These are phyloP conservation scores for Perizoma flavofasciatum DNA, from an alignment of 2,888 invertebrate species.

Conservation along the genomic window DNA sequence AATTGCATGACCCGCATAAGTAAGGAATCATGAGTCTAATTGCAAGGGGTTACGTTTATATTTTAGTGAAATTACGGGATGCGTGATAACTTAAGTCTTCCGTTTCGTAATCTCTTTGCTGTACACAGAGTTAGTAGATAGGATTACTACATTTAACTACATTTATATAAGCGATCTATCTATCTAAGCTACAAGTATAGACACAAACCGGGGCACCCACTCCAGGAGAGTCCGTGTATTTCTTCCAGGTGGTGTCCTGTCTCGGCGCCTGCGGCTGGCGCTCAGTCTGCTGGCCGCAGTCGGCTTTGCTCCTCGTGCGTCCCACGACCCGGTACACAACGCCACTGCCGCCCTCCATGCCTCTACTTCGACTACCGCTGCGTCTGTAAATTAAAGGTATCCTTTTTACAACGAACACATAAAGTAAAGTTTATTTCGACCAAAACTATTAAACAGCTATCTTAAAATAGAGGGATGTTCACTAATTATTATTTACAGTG, in stretches of 20 bases:
- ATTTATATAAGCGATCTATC: too few species aligned
- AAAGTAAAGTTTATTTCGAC: too few species aligned
- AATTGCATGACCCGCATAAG: too few species aligned
- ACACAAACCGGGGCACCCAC: constrained; percentile 81
- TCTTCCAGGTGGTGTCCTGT: constrained; percentile 85
- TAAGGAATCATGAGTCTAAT: not conserved
- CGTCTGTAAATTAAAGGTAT: constrained; percentile 62
- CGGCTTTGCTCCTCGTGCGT: constrained; percentile 75
- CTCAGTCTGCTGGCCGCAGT: constrained; percentile 80
- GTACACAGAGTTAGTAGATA: too few species aligned
- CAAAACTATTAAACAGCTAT: too few species aligned
- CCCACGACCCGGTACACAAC: constrained; percentile 80
- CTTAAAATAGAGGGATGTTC: too few species aligned
- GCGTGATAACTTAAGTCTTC: too few species aligned
- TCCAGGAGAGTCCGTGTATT: constrained; percentile 86
- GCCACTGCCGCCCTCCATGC: constrained; percentile 83
- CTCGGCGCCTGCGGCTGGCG: constrained; percentile 66
- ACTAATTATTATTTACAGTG: too few species aligned
- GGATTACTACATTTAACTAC: too few species aligned
- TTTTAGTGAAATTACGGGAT: too few species aligned
- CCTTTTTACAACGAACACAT: too few species aligned
- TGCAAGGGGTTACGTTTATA: constrained; percentile 1
- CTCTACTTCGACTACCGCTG: constrained; percentile 80
- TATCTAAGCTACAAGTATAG: constrained; percentile 48
- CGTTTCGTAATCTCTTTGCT: too few species aligned